These are phyloP conservation scores for Copidosoma floridanum DNA, from an alignment of 1,140 invertebrate genomes.

Conservation along the genomic window DNA sequence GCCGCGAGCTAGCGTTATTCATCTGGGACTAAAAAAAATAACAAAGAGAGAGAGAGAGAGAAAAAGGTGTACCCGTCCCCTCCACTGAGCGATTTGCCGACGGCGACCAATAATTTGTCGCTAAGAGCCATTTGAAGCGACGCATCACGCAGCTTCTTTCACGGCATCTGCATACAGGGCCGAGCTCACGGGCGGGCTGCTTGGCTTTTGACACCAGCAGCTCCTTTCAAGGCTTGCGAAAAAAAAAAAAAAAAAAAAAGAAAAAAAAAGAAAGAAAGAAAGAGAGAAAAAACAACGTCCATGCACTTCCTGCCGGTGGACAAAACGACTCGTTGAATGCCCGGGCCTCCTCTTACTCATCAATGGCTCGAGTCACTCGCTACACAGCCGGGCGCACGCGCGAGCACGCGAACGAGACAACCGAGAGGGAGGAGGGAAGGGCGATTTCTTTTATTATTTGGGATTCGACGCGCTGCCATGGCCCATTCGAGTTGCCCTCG, in stretches of 20 bases:
- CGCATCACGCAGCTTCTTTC: constrained; percentile 14
- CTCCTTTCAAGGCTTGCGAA: constrained; percentile 28
- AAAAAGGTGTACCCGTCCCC: not conserved
- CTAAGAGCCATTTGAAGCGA: constrained; percentile 12
- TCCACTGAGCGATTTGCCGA: not conserved
- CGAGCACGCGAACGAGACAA: not conserved
- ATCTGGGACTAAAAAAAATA: too few relatives aligned
- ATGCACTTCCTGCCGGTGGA: constrained; percentile 36
- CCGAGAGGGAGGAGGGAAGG: too few relatives aligned
- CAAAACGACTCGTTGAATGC: constrained; percentile 27
- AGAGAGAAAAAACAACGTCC: too few relatives aligned
- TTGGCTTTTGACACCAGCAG: too few relatives aligned
- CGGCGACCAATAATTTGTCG: constrained; percentile 25
- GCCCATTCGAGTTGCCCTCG: constrained; percentile 32
- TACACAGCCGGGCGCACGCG: too few relatives aligned
- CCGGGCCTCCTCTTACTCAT: constrained; percentile 19
- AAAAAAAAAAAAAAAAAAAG: too few relatives aligned
- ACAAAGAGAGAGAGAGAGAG: not conserved
- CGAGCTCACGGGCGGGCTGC: not conserved
- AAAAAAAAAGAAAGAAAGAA: too few relatives aligned
- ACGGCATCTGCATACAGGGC: constrained; percentile 32
- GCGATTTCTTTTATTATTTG: constrained; percentile 45
- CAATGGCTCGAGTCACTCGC: constrained; percentile 40
- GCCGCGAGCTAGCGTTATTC: too few relatives aligned
- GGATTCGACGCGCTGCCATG: constrained; percentile 43